phyloP scores from a whole-genome alignment of 2,888 invertebrate species.

The Ormyrus thymus region DNA sequence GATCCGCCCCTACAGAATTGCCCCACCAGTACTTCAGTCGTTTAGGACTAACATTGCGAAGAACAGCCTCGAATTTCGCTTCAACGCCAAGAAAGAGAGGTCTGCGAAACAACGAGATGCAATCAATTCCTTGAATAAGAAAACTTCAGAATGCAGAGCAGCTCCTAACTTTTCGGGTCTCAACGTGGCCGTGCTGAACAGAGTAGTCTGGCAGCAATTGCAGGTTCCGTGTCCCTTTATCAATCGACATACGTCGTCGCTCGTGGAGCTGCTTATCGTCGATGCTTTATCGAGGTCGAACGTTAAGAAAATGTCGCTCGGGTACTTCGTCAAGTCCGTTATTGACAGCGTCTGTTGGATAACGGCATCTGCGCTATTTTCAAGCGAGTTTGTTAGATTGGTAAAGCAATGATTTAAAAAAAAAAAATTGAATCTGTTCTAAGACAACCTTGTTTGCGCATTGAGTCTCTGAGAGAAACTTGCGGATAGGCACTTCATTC shows the following conservation, averaged over 20 bases:
- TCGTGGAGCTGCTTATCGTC: background rate
- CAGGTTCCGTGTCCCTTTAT: slow-evolving; percentile 45
- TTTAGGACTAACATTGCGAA: slow-evolving; percentile 66
- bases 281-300: background rate
- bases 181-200: slow-evolving; percentile 43
- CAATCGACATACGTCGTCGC: slow-evolving; percentile 35
- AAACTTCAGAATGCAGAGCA: background rate
- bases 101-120: slow-evolving; percentile 39
- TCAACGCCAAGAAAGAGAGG: slow-evolving; percentile 65
- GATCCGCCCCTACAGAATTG: slow-evolving; percentile 66
- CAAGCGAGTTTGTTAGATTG: too few relatives aligned
- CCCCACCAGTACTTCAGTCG: slow-evolving; percentile 60
- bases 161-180: slow-evolving; percentile 57
- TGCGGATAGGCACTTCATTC: slow-evolving; percentile 42
- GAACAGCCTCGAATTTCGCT: slow-evolving; percentile 61
- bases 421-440: too few relatives aligned
- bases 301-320: background rate
- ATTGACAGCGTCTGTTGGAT: background rate
- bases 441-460: too few relatives aligned
- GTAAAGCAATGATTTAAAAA: too few relatives aligned
- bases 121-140: background rate
- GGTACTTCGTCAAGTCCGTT: background rate
- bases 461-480: too few relatives aligned
- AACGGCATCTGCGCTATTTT: too few relatives aligned
- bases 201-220: slow-evolving; percentile 28